These are phyloP conservation scores for zebrafish (Danio rerio) DNA, from an alignment of 2,113 vertebrate species.

Conservation along the genomic window GRCz12tu NC_133188.1:13915001-13915500, in stretches of 20 bases:
- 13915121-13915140: too few species aligned
- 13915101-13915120: too few species aligned
- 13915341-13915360: constrained; percentile 46
- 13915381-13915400: not conserved
- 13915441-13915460: constrained; percentile 40
- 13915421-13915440: constrained; percentile 47
- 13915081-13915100: not conserved
- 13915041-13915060: too few species aligned
- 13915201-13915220: not conserved
- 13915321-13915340: constrained; percentile 29
- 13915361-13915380: constrained; percentile 23
- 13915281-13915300: constrained; percentile 19
- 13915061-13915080: too few species aligned
- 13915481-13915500: constrained; percentile 35
- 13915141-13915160: not conserved
- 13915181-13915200: not conserved
- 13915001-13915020: too few species aligned
- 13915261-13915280: not conserved
- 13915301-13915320: constrained; percentile 32
- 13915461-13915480: constrained; percentile 28
- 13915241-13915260: constrained; percentile 42
- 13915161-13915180: not conserved
- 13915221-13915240: constrained; percentile 23
- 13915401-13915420: constrained; percentile 33
- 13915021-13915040: too few species aligned